Conservation (phyloP, 37 sponge, comb jelly and placozoan genomes). For the Haliclona indistincta region DNA sequence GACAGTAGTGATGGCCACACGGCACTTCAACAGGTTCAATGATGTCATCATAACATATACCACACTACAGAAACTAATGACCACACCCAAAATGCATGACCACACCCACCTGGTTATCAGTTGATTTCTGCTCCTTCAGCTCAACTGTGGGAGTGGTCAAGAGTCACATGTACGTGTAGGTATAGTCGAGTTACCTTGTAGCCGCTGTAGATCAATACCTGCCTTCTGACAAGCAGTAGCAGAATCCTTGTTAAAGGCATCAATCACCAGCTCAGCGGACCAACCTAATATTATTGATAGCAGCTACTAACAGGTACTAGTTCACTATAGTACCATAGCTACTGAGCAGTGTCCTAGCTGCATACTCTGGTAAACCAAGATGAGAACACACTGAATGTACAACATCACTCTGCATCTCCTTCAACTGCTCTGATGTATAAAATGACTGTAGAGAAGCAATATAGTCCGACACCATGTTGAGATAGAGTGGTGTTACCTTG, state of each 20-base stretch:
- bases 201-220: slow-evolving; percentile 22
- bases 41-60: slow-evolving; percentile 40
- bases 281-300: slow-evolving; percentile 51
- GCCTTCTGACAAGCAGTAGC: slow-evolving; percentile 56
- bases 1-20: slow-evolving; percentile 78
- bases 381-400: slow-evolving; percentile 6
- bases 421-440: slow-evolving; percentile 27
- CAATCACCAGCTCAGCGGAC: slow-evolving; percentile 62
- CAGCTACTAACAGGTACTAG: no score
- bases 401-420: slow-evolving; percentile 30
- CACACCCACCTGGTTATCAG: neutral
- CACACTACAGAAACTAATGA: no score
- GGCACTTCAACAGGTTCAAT: slow-evolving; percentile 16
- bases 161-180: slow-evolving; percentile 14
- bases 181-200: slow-evolving; percentile 6
- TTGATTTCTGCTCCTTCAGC: neutral
- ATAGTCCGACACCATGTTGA: neutral
- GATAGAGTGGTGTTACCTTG: no score
- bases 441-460: slow-evolving; percentile 30
- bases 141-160: neutral
- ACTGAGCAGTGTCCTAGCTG: slow-evolving; percentile 66
- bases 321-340: slow-evolving; percentile 39
- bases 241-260: slow-evolving; percentile 52
- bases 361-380: slow-evolving; percentile 26
- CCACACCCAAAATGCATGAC: no score